A percentile compares a stretch with the other conserved stretches of the same genome.
Evolutionary conservation across 2,888 invertebrate species (phyloP).

Genomic region (Hirtodrosophila trivittata): DNA sequence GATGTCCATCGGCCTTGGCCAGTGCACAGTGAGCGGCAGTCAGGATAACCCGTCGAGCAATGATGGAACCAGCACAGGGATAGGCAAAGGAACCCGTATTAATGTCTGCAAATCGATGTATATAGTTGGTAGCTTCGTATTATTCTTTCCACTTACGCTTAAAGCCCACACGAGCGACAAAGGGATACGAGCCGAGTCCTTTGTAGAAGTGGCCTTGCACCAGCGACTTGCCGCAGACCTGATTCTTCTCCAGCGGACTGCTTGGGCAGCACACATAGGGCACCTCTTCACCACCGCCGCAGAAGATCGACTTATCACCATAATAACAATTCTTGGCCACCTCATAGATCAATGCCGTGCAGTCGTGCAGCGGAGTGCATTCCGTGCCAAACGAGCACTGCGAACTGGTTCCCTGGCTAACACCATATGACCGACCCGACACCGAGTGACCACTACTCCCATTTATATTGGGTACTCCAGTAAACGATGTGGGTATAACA

Average conservation of each 20-base stretch:
- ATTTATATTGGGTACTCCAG: conserved; percentile 17
- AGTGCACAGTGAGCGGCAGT: conserved; percentile 92
- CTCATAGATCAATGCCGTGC: conserved; percentile 83
- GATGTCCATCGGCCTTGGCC: conserved; percentile 90
- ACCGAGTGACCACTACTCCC: conserved; percentile 55
- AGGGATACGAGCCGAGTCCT: conserved; percentile 90
- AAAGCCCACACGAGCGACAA: conserved; percentile 90
- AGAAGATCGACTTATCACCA: conserved; percentile 83
- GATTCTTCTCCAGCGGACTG: conserved; percentile 83
- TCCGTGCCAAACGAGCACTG: conserved; percentile 81
- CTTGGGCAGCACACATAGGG: conserved; percentile 84
- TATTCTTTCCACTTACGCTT: conserved; percentile 86
- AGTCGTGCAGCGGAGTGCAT: conserved; percentile 83
- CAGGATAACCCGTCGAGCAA: conserved; percentile 86
- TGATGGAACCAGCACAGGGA: conserved; percentile 91
- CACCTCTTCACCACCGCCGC: conserved; percentile 82
- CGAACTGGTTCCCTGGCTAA: conserved; percentile 40
- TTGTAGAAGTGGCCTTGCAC: conserved; percentile 87
- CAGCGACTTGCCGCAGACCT: conserved; percentile 87
- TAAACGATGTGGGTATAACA: too few species aligned
- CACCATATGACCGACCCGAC: conserved; percentile 75
- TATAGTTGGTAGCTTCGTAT: not conserved
- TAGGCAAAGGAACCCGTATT: conserved; percentile 88
- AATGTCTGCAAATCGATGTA: conserved; percentile 85
- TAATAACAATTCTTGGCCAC: conserved; percentile 83